phyloP scores from a whole-genome alignment of 1,140 invertebrate genomes.

The Antheraea pernyi region DNA sequence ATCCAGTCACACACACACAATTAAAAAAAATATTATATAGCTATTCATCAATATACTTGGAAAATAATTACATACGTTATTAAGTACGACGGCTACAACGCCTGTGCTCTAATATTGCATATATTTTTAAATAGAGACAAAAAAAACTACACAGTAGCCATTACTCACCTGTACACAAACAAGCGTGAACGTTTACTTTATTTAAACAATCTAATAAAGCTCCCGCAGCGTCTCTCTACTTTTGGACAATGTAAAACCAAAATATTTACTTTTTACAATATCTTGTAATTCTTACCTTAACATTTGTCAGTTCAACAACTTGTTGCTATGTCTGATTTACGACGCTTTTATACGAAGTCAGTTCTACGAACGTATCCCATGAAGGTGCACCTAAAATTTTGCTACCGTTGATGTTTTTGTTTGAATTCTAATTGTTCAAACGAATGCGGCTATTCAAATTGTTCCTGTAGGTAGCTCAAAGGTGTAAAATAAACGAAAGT shows the following conservation, averaged over 20 bases:
- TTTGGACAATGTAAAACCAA: constrained; percentile 43
- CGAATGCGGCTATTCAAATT: not conserved
- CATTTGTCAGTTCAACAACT: not conserved
- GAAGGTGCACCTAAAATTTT: not conserved
- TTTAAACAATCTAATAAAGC: not conserved
- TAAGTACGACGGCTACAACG: not conserved
- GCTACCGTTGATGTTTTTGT: not conserved
- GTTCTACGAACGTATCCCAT: not conserved
- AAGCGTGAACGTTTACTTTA: constrained; percentile 2
- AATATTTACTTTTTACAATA: constrained; percentile 45
- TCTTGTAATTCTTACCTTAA: not conserved
- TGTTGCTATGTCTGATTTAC: not conserved
- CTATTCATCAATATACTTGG: too few relatives aligned
- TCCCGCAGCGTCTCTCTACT: constrained; percentile 8
- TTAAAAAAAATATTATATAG: too few relatives aligned
- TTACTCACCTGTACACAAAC: not conserved
- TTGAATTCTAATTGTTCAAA: not conserved
- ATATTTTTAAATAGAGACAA: not conserved
- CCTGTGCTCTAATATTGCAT: not conserved
- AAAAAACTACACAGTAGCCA: not conserved
- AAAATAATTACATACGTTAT: too few relatives aligned
- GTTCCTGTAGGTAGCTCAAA: not conserved
- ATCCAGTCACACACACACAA: too few relatives aligned
- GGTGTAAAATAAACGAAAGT: not conserved
- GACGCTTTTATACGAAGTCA: not conserved